Conservation (phyloP, 2,888 invertebrate genomes). For the Apodemia zela region DNA sequence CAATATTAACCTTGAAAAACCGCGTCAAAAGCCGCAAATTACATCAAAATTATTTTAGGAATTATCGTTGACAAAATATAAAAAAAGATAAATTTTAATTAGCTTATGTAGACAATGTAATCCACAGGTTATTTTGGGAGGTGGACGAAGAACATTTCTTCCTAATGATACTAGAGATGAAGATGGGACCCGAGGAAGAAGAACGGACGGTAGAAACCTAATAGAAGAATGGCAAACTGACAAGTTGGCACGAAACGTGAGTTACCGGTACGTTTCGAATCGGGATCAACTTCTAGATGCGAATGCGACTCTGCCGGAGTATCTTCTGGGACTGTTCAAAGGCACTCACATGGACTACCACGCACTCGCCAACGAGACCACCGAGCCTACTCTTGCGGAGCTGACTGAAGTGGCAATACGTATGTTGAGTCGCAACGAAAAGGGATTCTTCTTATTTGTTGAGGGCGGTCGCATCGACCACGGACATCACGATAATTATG, state of each 20-base stretch:
- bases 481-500: constrained; percentile 78
- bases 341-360: constrained; percentile 83
- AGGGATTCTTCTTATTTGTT: constrained; percentile 86
- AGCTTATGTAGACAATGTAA: background rate
- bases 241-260: constrained; percentile 51
- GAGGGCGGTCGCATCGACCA: constrained; percentile 81
- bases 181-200: constrained; percentile 59
- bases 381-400: constrained; percentile 49
- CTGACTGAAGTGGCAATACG: constrained; percentile 79
- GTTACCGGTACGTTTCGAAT: constrained; percentile 77
- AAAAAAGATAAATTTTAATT: too few species aligned
- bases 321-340: constrained; percentile 83
- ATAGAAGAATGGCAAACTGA: constrained; percentile 82
- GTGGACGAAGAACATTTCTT: constrained; percentile 84
- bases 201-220: constrained; percentile 82
- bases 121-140: constrained; percentile 84
- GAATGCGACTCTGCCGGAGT: constrained; percentile 72
- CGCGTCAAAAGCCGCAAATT: too few species aligned
- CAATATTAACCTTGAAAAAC: too few species aligned
- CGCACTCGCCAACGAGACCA: constrained; percentile 59
- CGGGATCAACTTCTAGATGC: constrained; percentile 72
- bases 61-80: too few species aligned
- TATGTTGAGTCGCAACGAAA: constrained; percentile 76
- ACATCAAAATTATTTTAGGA: too few species aligned
- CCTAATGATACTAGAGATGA: constrained; percentile 72